A percentile compares a stretch with the other conserved stretches of the same genome.
phyloP scores from a whole-genome alignment of 2,113 vertebrate genomes.

The Heterotilapia buettikoferi region DNA sequence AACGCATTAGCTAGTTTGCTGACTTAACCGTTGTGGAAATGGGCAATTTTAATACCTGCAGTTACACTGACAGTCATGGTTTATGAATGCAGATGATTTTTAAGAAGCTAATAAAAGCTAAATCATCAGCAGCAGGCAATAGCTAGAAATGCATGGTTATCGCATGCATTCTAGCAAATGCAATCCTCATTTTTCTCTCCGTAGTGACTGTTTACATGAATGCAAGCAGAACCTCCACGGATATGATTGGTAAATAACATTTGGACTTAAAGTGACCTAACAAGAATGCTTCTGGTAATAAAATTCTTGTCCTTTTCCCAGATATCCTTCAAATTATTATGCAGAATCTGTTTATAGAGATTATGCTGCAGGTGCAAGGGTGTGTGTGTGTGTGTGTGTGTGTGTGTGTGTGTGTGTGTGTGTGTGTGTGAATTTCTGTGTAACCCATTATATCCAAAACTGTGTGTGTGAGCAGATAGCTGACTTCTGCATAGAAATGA shows the following conservation, averaged over 20 bases:
- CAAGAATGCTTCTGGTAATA: not conserved
- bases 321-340: not conserved
- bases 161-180: not conserved
- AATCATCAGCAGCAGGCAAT: not conserved
- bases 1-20: not conserved
- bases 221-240: not conserved
- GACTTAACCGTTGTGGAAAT: not conserved
- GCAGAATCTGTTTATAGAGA: not conserved
- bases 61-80: not conserved
- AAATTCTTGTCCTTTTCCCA: not conserved
- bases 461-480: slow-evolving; percentile 10
- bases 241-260: not conserved
- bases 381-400: not conserved
- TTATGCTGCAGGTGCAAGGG: not conserved
- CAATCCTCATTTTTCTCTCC: not conserved
- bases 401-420: no score
- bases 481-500: slow-evolving; percentile 23
- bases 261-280: not conserved
- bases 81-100: not conserved
- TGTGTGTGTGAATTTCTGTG: not conserved
- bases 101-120: not conserved
- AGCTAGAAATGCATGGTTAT: not conserved
- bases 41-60: not conserved
- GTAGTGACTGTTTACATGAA: not conserved
- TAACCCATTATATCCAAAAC: slow-evolving; percentile 16